Evolutionary conservation across 2,888 invertebrate species (phyloP).

Genomic region (Pteria penguin): DNA sequence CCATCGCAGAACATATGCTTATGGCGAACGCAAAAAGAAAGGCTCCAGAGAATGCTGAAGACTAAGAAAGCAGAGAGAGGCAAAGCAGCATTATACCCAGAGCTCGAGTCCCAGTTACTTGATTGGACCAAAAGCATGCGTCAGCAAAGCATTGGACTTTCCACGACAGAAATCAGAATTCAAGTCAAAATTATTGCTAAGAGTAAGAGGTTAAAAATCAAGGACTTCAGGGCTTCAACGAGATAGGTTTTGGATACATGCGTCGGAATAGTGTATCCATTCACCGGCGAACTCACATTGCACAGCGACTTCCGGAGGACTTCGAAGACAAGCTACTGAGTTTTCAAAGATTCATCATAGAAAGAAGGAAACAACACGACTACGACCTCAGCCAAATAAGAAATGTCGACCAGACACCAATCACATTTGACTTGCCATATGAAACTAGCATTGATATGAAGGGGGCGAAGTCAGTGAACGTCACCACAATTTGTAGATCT

Average conservation of each 20-base stretch:
- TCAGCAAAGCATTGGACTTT: constrained; percentile 8
- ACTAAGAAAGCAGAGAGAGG: constrained; percentile 21
- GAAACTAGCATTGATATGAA: constrained; percentile 20
- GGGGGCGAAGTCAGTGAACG: constrained; percentile 14
- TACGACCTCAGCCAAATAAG: constrained; percentile 28
- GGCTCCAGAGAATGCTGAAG: constrained; percentile 12
- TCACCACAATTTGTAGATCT: no score
- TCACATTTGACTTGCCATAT: constrained; percentile 36
- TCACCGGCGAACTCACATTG: constrained; percentile 19
- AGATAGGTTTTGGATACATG: constrained; percentile 2
- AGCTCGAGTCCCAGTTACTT: background rate
- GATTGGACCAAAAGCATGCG: constrained; percentile 2
- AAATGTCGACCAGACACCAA: constrained; percentile 42
- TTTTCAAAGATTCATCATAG: constrained; percentile 30
- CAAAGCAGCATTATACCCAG: background rate
- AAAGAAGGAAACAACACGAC: background rate
- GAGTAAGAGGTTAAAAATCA: background rate
- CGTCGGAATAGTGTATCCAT: constrained; percentile 3
- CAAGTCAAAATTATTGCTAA: constrained; percentile 12
- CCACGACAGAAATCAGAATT: constrained; percentile 15
- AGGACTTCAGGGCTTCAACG: constrained; percentile 12
- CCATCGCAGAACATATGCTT: constrained; percentile 19
- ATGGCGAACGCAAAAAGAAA: constrained; percentile 25
- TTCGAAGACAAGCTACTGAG: constrained; percentile 22
- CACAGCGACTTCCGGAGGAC: constrained; percentile 28